phyloP scores from a whole-genome alignment of 2,113 vertebrate species.

The Parus major region DNA sequence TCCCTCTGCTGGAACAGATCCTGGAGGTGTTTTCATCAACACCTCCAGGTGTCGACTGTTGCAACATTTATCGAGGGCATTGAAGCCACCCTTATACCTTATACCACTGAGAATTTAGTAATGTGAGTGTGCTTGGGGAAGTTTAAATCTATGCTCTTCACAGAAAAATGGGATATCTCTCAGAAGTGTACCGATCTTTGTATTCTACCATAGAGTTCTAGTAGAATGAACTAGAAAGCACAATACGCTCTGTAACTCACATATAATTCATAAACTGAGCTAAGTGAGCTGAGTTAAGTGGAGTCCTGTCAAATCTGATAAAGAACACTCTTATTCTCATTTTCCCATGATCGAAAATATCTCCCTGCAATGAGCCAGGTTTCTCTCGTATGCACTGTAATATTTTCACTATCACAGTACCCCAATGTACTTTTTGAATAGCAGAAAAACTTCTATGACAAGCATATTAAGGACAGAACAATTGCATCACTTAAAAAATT shows the following conservation, averaged over 20 bases:
- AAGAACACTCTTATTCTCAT: not conserved
- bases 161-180: not conserved
- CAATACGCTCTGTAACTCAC: not conserved
- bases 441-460: not conserved
- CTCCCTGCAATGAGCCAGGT: fast-evolving
- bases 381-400: not conserved
- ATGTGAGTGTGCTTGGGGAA: not conserved
- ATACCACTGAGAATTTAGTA: not conserved
- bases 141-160: not conserved
- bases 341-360: not conserved
- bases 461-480: not conserved
- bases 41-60: not conserved
- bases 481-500: not conserved
- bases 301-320: not conserved
- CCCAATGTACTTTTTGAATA: not conserved
- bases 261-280: not conserved
- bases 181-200: not conserved
- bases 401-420: not conserved
- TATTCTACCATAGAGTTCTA: not conserved
- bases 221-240: not conserved
- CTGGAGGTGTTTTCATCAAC: not conserved
- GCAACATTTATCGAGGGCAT: not conserved
- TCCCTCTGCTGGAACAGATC: not conserved
- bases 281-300: not conserved
- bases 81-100: fast-evolving